Evolutionary conservation across 1,140 invertebrate genomes (phyloP).

Genomic region (Drosophila lacertosa): DNA sequence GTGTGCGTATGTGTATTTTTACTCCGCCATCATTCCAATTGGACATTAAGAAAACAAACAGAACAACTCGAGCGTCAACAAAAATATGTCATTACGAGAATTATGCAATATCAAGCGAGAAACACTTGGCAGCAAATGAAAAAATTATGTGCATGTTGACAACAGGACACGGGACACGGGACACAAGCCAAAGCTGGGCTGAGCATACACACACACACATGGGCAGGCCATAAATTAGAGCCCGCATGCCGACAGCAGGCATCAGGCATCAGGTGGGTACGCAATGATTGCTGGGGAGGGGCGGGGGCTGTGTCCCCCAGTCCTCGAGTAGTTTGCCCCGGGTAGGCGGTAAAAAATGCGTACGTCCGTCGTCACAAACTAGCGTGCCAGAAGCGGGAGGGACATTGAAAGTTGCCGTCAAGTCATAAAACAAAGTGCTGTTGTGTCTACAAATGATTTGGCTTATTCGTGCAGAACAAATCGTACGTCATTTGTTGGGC

Average conservation of each 20-base stretch:
- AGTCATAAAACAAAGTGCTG: constrained; percentile 78
- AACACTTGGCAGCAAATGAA: constrained; percentile 74
- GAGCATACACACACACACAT: constrained; percentile 44
- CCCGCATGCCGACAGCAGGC: constrained; percentile 69
- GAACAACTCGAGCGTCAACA: constrained; percentile 67
- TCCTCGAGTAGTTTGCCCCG: constrained; percentile 9
- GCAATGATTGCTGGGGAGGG: constrained; percentile 53
- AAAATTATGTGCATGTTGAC: constrained; percentile 67
- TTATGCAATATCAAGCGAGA: constrained; percentile 66
- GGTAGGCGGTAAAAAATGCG: constrained; percentile 43
- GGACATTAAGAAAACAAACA: constrained; percentile 73
- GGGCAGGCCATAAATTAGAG: constrained; percentile 78
- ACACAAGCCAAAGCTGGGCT: no score
- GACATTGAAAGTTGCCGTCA: constrained; percentile 53
- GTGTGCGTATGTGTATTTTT: background rate
- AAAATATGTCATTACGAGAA: constrained; percentile 75
- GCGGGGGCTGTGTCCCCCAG: background rate
- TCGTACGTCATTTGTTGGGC: constrained; percentile 79
- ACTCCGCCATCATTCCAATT: background rate
- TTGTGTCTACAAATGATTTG: constrained; percentile 76
- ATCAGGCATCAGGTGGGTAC: constrained; percentile 74
- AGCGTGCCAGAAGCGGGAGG: background rate
- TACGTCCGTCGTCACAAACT: constrained; percentile 15
- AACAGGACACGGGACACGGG: constrained; percentile 31
- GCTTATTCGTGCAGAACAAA: constrained; percentile 81